phyloP scores from a whole-genome alignment of 2,797 vertebrate species.

The Nannoperca obscura region DNA sequence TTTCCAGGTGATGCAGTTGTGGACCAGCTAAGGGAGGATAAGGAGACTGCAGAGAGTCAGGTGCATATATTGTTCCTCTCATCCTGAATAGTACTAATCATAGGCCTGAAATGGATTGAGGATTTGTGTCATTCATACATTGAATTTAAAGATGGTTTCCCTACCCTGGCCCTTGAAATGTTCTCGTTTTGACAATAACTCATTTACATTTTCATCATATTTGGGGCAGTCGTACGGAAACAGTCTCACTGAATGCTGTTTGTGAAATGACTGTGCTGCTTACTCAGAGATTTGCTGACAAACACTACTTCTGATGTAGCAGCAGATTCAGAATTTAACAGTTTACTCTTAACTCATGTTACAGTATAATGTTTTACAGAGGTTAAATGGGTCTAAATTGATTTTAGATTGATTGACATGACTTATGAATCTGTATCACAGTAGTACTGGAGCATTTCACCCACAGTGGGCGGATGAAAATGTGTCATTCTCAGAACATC shows the following conservation, averaged over 20 bases:
- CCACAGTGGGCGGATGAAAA: not conserved
- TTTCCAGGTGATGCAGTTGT: constrained; percentile 86
- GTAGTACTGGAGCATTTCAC: not conserved
- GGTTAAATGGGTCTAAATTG: constrained; percentile 25
- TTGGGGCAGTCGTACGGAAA: constrained; percentile 51
- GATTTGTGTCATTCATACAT: constrained; percentile 21
- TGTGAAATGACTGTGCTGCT: constrained; percentile 55
- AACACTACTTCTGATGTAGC: constrained; percentile 14
- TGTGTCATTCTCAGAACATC: constrained; percentile 15
- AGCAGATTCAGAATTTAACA: constrained; percentile 8
- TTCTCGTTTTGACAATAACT: not conserved
- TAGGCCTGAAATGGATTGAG: not conserved
- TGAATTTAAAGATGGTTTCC: constrained; percentile 52
- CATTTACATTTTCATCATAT: constrained; percentile 1
- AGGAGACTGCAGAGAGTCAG: constrained; percentile 90
- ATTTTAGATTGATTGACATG: too few species aligned
- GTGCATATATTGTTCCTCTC: constrained; percentile 74
- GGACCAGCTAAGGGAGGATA: constrained; percentile 87
- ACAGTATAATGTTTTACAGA: constrained; percentile 72
- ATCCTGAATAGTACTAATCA: not conserved
- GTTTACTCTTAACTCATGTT: constrained; percentile 40
- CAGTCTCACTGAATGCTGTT: constrained; percentile 49
- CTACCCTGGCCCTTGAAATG: constrained; percentile 12
- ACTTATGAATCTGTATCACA: not conserved
- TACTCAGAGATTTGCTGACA: constrained; percentile 34